Conservation (phyloP, 2,888 invertebrate species). For the Drosophila merina region DNA sequence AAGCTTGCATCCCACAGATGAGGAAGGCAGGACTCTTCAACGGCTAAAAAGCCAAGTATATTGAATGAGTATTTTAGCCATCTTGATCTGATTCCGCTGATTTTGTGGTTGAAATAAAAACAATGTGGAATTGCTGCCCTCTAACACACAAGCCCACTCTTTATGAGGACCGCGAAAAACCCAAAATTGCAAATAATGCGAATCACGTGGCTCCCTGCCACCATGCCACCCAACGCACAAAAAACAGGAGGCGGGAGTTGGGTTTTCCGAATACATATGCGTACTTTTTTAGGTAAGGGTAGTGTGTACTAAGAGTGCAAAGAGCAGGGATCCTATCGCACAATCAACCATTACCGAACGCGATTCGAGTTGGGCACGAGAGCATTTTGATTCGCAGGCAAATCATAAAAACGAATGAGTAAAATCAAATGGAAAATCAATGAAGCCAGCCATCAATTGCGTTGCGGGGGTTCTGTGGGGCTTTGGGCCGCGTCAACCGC, state of each 20-base stretch:
- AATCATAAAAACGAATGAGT: conserved; percentile 77
- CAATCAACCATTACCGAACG: conserved; percentile 73
- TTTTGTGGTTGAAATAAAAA: conserved; percentile 43
- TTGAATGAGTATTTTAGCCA: neutral
- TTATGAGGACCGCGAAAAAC: conserved; percentile 63
- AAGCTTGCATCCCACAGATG: no score
- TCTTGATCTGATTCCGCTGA: conserved; percentile 22
- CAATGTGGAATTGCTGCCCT: conserved; percentile 31
- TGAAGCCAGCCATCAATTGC: conserved; percentile 70
- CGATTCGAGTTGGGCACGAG: conserved; percentile 70
- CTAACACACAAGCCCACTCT: conserved; percentile 11
- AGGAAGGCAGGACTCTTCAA: no score
- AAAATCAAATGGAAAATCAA: conserved; percentile 77
- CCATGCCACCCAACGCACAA: conserved; percentile 30
- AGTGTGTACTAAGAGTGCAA: conserved; percentile 28
- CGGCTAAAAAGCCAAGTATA: no score
- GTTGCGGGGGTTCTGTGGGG: conserved; percentile 34
- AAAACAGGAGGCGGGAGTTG: conserved; percentile 16
- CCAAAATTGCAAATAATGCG: conserved; percentile 74
- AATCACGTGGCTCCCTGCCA: conserved; percentile 68
- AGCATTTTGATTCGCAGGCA: conserved; percentile 73
- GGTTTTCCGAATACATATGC: conserved; percentile 7
- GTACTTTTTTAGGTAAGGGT: neutral
- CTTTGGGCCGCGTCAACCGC: conserved; percentile 53
- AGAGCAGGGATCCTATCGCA: conserved; percentile 47